Conservation (phyloP, 1,140 invertebrate genomes). For the Cydia fagiglandana region DNA sequence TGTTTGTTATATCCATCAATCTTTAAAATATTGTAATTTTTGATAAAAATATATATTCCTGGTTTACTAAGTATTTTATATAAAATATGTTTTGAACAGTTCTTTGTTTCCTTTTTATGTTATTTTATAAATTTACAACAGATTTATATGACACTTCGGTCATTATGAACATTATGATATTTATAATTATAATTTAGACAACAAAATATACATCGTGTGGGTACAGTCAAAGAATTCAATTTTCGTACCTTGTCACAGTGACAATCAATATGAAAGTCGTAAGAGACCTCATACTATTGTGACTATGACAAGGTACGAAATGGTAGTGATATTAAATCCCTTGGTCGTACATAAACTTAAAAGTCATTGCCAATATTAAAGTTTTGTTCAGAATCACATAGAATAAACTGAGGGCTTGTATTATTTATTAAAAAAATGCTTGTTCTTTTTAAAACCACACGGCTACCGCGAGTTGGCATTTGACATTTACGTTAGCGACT, state of each 20-base stretch:
- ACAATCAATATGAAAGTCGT: no score
- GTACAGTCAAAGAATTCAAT: no score
- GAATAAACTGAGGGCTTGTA: no score
- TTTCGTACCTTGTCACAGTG: no score
- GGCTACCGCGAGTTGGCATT: no score
- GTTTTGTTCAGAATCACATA: neutral
- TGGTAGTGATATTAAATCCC: no score
- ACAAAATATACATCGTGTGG: neutral
- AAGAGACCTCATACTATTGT: no score
- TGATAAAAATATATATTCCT: slow-evolving; percentile 28
- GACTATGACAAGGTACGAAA: no score
- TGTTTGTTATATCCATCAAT: neutral
- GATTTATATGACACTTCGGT: neutral
- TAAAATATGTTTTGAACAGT: slow-evolving; percentile 39
- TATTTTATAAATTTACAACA: slow-evolving; percentile 49
- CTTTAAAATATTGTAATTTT: neutral
- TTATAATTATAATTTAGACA: slow-evolving; percentile 26
- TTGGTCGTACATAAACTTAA: no score
- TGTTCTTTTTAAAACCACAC: no score
- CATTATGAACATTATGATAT: slow-evolving; percentile 18
- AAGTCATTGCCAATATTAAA: neutral
- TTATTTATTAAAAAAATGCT: no score
- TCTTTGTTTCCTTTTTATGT: slow-evolving; percentile 37
- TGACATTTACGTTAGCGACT: no score
- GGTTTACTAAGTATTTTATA: slow-evolving; percentile 44